These are phyloP conservation scores for Heliconius sara DNA, from an alignment of 2,888 invertebrate genomes.

Conservation along the genomic window DNA sequence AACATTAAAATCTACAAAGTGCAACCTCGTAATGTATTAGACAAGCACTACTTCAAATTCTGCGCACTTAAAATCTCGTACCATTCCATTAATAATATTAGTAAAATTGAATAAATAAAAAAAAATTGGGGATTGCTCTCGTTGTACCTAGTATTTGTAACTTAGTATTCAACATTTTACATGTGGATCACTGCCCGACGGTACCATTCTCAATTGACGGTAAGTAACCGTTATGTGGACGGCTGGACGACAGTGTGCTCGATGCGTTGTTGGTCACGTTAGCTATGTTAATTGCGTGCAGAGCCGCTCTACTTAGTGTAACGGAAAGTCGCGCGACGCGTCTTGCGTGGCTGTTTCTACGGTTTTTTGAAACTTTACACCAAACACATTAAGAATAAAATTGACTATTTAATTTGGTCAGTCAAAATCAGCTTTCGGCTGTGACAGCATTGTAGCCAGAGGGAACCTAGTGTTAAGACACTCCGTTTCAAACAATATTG, in stretches of 20 bases:
- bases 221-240: conserved; percentile 42
- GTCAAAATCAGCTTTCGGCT: not conserved
- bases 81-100: not conserved
- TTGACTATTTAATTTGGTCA: not conserved
- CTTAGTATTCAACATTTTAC: not conserved
- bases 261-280: conserved; percentile 53
- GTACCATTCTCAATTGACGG: conserved; percentile 22
- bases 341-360: conserved; percentile 52
- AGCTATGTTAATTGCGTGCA: conserved; percentile 65
- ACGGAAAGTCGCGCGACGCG: conserved; percentile 60
- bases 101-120: not conserved
- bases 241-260: conserved; percentile 43
- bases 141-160: not conserved
- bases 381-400: conserved; percentile 38
- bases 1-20: not conserved
- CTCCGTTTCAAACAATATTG: too few species aligned
- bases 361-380: conserved; percentile 58
- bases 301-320: conserved; percentile 71
- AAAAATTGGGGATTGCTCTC: too few species aligned
- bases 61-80: not conserved
- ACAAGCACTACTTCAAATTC: too few species aligned
- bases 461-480: too few species aligned
- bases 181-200: not conserved
- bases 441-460: too few species aligned
- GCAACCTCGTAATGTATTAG: not conserved